Base-by-base conservation (phyloP, 2,113 vertebrate species). In the Peromyscus californicus region DNA sequence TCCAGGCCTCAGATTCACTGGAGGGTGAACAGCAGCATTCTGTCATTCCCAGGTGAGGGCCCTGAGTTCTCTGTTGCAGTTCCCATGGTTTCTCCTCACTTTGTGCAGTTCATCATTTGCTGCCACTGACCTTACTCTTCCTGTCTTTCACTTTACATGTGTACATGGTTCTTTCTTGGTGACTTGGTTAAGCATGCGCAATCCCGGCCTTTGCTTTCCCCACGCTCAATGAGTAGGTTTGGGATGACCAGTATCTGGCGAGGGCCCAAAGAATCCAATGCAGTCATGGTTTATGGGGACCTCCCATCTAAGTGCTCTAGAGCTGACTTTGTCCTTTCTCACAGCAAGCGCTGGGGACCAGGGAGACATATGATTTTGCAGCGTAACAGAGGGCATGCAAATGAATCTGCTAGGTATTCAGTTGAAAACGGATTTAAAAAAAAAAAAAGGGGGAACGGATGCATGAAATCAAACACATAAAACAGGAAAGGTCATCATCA, bases 1-100 rank as follows among this genome's bases (percentile, higher is more conserved):
- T 5, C 67, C 45, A 90, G 39, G 69, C 61, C 22, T 7, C 2
- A 3, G 83, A 86, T 33, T 86, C 61, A 67, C 8, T 67, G 84
- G 67, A 61, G 83, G 80, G n/a, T 26, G 51, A 86, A 54, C 39
- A 45, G 29, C 21, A 10, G 54, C 4, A 0, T 92, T 74, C 26
- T 54, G 39, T 74, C 94, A 67, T 89, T 93, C 96, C 39, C 74
- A 95, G 86, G 48, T 82, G 87, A 69, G 93, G 93, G 91, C 39
- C 61, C 48, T 13, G 0, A 22, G 31, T 54, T 48, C 80, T 90
- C 42, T 39, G 26, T 48, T 48, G n/a, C 15, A 26, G 83, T 45
- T 93, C 78, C 36, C 7, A 0, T 45, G 93, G 21, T 42, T 78
- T 91, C 89, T 69, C 16, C 57, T 42, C 1, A 0, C 17, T 31